Evolutionary conservation across 2,888 invertebrate genomes (phyloP).

Genomic region (Himalopsyche anomala): DNA sequence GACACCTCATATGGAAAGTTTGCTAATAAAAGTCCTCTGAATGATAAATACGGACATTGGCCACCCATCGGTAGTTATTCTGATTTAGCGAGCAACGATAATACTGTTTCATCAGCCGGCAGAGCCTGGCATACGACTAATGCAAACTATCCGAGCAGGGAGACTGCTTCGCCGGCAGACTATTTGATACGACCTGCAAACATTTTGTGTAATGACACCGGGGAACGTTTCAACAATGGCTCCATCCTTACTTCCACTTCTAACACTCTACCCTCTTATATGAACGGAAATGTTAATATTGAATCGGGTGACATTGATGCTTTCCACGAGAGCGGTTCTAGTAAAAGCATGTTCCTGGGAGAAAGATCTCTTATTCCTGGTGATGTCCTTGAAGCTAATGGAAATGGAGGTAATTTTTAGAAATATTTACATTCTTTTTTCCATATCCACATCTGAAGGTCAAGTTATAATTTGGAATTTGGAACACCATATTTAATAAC

Average conservation of each 20-base stretch:
- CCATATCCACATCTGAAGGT: too few species aligned
- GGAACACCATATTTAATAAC: too few species aligned
- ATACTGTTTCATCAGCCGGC: slow-evolving; percentile 33
- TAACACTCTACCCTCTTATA: slow-evolving; percentile 49
- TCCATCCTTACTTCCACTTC: slow-evolving; percentile 51
- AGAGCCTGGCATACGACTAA: slow-evolving; percentile 55
- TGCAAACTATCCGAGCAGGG: slow-evolving; percentile 46
- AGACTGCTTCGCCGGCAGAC: slow-evolving; percentile 44
- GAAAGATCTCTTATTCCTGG: slow-evolving; percentile 50
- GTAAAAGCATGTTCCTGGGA: slow-evolving; percentile 50
- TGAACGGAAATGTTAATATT: slow-evolving; percentile 44
- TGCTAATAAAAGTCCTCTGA: slow-evolving; percentile 71
- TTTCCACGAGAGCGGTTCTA: slow-evolving; percentile 48
- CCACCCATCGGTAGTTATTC: slow-evolving; percentile 69
- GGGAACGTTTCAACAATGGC: slow-evolving; percentile 54
- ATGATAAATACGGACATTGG: slow-evolving; percentile 69
- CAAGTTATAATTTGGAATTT: too few species aligned
- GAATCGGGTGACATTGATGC: slow-evolving; percentile 50
- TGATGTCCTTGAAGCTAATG: slow-evolving; percentile 49
- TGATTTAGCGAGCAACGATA: slow-evolving; percentile 54
- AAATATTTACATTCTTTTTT: too few species aligned
- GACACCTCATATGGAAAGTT: slow-evolving; percentile 66
- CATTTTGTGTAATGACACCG: slow-evolving; percentile 47
- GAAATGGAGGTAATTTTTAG: background rate
- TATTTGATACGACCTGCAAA: slow-evolving; percentile 47